Percentiles rank a stretch among this genome's conserved stretches.
These are phyloP conservation scores for Huso huso DNA, from an alignment of 2,797 vertebrate species.

Conservation along the genomic window DNA sequence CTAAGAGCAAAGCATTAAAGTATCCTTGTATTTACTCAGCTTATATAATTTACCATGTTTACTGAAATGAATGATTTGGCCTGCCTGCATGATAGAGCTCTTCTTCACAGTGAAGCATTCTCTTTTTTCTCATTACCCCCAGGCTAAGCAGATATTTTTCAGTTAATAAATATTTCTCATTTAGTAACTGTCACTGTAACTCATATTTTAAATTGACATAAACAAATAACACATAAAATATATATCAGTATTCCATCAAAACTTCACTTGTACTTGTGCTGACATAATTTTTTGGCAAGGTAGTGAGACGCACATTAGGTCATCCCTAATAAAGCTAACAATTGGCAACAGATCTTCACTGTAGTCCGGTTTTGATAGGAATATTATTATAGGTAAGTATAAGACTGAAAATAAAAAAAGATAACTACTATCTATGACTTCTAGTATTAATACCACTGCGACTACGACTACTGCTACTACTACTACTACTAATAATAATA, in stretches of 20 bases:
- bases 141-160: constrained; percentile 9
- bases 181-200: constrained; percentile 2
- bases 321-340: neutral
- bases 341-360: too few species aligned
- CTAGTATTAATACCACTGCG: neutral
- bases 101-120: neutral
- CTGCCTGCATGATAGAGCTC: neutral
- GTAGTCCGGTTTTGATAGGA: too few species aligned
- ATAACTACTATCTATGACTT: neutral
- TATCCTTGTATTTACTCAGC: neutral
- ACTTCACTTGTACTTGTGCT: neutral
- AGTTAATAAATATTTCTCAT: constrained; percentile 9
- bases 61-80: neutral
- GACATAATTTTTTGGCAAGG: neutral
- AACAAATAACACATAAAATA: neutral
- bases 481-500: too few species aligned
- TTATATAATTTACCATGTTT: neutral
- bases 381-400: too few species aligned
- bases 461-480: too few species aligned
- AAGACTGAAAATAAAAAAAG: neutral
- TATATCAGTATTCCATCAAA: neutral
- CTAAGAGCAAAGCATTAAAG: too few species aligned
- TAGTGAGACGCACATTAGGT: neutral
- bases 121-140: neutral
- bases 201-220: neutral